Percentiles rank a stretch among this genome's conserved stretches.
These are phyloP conservation scores for Disparrhopalites patrizii DNA, from an alignment of 2,888 invertebrate species.

Conservation along the genomic window DNA sequence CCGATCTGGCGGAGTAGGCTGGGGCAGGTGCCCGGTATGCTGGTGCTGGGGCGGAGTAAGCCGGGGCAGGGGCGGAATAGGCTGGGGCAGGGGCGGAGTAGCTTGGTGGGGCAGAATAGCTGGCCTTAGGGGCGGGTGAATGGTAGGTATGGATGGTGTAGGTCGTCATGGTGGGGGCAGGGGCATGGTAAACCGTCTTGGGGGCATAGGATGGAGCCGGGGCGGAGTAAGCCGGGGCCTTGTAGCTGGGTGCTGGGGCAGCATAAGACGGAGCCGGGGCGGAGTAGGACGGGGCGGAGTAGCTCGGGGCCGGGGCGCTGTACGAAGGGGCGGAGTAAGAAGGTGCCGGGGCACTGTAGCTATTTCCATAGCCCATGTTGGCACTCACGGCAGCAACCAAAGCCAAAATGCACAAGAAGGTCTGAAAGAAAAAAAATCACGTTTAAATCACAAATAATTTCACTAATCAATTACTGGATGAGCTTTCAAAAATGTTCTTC, in stretches of 20 bases:
- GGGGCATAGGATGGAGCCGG: neutral
- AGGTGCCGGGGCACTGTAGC: neutral
- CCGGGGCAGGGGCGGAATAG: neutral
- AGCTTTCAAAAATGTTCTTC: no score
- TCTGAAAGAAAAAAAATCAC: constrained; percentile 9
- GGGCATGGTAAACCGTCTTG: constrained; percentile 20
- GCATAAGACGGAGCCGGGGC: neutral
- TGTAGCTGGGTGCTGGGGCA: neutral
- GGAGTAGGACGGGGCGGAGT: constrained; percentile 1
- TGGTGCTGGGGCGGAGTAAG: neutral
- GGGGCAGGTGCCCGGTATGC: neutral
- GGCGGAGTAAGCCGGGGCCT: neutral
- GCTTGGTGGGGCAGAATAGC: neutral
- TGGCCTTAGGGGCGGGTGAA: constrained; percentile 10
- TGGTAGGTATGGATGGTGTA: constrained; percentile 24
- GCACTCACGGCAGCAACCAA: neutral
- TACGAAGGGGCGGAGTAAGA: no score
- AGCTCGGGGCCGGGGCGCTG: no score
- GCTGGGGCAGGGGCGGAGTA: neutral
- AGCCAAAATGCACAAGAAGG: constrained; percentile 12
- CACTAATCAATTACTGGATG: no score
- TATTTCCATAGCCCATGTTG: neutral
- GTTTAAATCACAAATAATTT: no score
- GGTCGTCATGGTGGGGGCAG: constrained; percentile 28
- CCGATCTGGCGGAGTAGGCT: neutral